A percentile compares a stretch with the other conserved stretches of the same genome.
Conservation (phyloP, 2,113 vertebrate genomes). For the Gracilinanus agilis region DNA sequence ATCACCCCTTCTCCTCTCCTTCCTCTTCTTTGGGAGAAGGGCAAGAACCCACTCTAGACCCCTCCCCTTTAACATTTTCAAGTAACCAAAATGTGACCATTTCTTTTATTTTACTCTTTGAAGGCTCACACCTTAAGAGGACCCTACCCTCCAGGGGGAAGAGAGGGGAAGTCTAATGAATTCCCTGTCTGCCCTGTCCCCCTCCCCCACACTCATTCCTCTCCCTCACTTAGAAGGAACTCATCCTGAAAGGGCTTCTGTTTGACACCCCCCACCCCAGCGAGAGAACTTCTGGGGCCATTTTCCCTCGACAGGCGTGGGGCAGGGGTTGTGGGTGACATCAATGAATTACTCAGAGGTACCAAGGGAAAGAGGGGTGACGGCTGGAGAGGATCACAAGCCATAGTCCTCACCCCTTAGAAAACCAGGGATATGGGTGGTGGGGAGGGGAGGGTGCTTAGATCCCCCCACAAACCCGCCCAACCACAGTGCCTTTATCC, state of each 20-base stretch:
- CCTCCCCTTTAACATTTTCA: constrained; percentile 2
- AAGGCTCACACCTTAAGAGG: background rate
- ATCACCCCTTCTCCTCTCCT: background rate
- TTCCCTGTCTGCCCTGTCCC: background rate
- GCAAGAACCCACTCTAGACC: background rate
- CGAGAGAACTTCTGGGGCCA: background rate
- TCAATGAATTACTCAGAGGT: background rate
- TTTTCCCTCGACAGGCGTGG: background rate
- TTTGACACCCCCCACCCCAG: background rate
- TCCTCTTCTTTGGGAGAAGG: background rate
- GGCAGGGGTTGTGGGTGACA: background rate
- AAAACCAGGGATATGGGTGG: background rate
- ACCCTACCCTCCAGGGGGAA: background rate
- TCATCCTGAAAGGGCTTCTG: background rate
- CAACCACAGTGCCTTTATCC: constrained; percentile 79
- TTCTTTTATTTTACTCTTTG: background rate
- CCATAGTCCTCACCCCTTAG: background rate
- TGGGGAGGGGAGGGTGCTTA: background rate
- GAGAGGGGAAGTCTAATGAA: background rate
- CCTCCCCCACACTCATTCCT: background rate
- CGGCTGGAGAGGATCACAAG: background rate
- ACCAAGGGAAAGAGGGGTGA: background rate
- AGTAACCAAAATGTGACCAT: constrained; percentile 30
- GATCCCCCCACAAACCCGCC: background rate
- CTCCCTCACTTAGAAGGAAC: background rate